Conservation (phyloP, 2,113 vertebrate species). For the Balaeniceps rex region DNA sequence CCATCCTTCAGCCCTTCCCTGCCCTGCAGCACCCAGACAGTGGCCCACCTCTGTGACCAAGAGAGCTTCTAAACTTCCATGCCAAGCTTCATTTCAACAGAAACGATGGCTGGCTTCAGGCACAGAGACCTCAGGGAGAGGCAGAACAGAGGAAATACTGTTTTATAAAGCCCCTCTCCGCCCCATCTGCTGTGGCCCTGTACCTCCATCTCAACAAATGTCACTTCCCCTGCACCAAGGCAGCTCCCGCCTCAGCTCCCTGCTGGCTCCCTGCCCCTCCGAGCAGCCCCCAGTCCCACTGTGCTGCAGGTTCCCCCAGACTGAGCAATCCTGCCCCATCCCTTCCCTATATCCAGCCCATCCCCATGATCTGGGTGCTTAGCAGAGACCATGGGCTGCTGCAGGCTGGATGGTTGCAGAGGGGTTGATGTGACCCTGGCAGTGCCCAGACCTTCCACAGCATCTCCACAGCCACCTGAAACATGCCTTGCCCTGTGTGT, state of each 20-base stretch:
- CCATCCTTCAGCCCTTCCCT: neutral
- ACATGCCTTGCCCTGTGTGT: neutral
- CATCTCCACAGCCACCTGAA: neutral
- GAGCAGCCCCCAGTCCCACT: neutral
- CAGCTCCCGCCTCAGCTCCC: neutral
- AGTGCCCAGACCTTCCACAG: neutral
- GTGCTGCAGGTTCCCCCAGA: neutral
- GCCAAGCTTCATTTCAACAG: neutral
- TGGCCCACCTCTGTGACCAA: neutral
- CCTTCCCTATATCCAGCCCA: neutral
- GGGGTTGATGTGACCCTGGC: neutral
- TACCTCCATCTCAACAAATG: neutral
- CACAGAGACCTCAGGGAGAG: neutral
- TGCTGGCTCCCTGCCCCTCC: neutral
- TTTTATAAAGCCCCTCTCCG: neutral
- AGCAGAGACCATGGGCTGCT: neutral
- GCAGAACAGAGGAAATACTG: neutral
- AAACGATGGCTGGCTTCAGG: neutral
- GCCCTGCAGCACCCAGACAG: neutral
- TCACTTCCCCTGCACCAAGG: neutral
- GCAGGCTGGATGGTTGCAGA: too few relatives aligned
- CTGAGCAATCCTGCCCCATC: neutral
- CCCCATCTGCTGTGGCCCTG: neutral
- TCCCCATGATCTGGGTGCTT: fast-evolving
- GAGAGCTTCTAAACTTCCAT: neutral